Base-by-base conservation (phyloP, 2,797 vertebrate genomes). In the Trachurus trachurus region DNA sequence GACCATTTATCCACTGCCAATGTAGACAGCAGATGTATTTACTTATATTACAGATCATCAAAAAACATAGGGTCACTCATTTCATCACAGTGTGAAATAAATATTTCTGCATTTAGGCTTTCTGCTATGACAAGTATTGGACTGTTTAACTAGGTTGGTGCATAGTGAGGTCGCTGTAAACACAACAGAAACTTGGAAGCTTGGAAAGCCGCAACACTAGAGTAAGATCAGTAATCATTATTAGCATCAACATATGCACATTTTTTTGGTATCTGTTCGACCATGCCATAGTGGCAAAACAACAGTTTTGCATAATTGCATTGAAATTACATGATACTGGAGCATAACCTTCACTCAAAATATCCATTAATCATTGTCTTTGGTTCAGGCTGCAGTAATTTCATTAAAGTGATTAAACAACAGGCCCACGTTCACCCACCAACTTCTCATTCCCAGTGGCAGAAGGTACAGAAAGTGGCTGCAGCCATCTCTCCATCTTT, bases 351-450 rank as follows among this genome's bases (percentile, higher is more conserved):
- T 82, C 61, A 45, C 45, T 83, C 74, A 83, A 54, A 87, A 87
- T 84, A 87, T 76, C 82, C 73, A 88, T 92, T 78, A 80, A 83
- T 88, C 78, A 83, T 53, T 83, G 74, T 82, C 81, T 76, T 80
- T 70, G 78, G 83, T 80, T 87, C 76, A 77, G 63, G 67, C 58
- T 76, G 78, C 59, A 53, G 68, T 82, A 37, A 73, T 89, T 85
- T 78, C 29, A 84, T 75, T 78, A 60, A 74, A 64, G 31, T 40
- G 42, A 49, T 74, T 76, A 82, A 81, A 78, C 66, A 81, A 89
- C 88, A 88, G 64, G 44, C 60, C 47, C 21, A 21, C 47, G 15
- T 71, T 80, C 53, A n/a, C 70, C 72, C 65, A 65, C 52, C 40
- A 15, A 66, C 68, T 76, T 81, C 77, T 76, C 72, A 56, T 75